These are phyloP conservation scores for Carabus problematicus DNA, from an alignment of 2,888 invertebrate genomes.

Conservation along the genomic window DNA sequence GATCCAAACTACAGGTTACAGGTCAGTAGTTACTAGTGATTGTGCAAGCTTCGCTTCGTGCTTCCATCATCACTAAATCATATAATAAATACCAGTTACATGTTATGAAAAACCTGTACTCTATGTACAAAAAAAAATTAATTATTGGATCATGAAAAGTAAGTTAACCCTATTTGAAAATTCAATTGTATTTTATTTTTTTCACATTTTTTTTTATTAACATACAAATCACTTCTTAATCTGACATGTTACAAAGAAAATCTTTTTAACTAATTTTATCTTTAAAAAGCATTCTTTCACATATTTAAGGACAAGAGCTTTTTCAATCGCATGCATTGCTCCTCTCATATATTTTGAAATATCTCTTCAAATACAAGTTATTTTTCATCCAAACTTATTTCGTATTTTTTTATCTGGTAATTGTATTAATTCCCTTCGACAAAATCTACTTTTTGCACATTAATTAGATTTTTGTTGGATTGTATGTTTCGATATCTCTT, in stretches of 20 bases:
- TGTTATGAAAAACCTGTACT: slow-evolving; percentile 26
- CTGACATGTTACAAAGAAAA: too few species aligned
- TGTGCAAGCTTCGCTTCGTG: slow-evolving; percentile 18
- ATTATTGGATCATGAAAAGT: not conserved
- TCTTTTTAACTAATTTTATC: slow-evolving; percentile 10
- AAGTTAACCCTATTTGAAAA: not conserved
- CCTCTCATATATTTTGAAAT: too few species aligned
- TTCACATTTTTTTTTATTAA: slow-evolving; percentile 44
- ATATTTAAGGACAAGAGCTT: too few species aligned
- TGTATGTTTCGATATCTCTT: too few species aligned
- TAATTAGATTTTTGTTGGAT: too few species aligned
- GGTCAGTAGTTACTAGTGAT: slow-evolving; percentile 66
- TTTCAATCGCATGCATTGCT: too few species aligned
- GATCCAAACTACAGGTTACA: slow-evolving; percentile 91
- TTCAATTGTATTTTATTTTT: slow-evolving; percentile 42
- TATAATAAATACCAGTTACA: not conserved
- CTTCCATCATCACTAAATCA: slow-evolving; percentile 9
- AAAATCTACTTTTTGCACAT: too few species aligned
- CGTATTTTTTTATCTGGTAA: too few species aligned
- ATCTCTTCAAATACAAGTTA: too few species aligned
- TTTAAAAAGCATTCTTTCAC: too few species aligned
- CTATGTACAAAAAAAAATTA: not conserved
- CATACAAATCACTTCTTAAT: slow-evolving; percentile 32
- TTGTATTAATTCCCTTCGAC: too few species aligned
- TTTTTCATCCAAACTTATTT: too few species aligned